A percentile compares a stretch with the other conserved stretches of the same genome.
Conservation (phyloP, 2,888 invertebrate genomes). For the Spicauda simplicius region DNA sequence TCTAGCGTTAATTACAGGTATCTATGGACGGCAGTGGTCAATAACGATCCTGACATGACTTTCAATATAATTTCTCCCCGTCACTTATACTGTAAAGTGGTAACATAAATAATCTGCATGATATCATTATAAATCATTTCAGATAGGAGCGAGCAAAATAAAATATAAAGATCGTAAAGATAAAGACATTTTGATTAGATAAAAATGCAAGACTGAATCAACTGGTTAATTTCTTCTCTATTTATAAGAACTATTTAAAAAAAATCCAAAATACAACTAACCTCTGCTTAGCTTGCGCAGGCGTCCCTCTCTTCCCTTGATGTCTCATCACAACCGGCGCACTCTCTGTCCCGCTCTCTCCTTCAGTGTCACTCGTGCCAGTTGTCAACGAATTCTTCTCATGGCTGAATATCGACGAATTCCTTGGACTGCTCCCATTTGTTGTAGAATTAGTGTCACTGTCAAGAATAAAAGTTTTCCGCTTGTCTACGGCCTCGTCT, state of each 20-base stretch:
- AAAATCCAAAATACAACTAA: slow-evolving; percentile 36
- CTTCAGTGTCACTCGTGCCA: slow-evolving; percentile 74
- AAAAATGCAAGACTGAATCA: too few species aligned
- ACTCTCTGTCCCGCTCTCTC: slow-evolving; percentile 75
- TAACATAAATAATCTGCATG: too few species aligned
- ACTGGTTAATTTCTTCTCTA: too few species aligned
- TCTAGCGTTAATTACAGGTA: too few species aligned
- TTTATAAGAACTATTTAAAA: too few species aligned
- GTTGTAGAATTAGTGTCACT: slow-evolving; percentile 79
- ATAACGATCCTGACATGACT: too few species aligned
- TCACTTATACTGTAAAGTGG: too few species aligned
- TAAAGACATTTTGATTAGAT: too few species aligned
- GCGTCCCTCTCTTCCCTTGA: slow-evolving; percentile 55
- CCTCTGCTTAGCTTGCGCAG: slow-evolving; percentile 68
- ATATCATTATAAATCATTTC: too few species aligned
- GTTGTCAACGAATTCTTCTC: slow-evolving; percentile 66
- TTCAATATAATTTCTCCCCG: too few species aligned
- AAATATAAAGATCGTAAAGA: too few species aligned
- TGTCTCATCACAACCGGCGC: slow-evolving; percentile 67
- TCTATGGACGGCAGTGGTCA: not conserved
- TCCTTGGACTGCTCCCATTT: slow-evolving; percentile 77
- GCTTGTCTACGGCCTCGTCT: slow-evolving; percentile 65
- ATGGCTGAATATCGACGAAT: slow-evolving; percentile 77
- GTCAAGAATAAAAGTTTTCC: slow-evolving; percentile 77
- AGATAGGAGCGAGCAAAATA: too few species aligned